A percentile compares a stretch with the other conserved stretches of the same genome.
These are phyloP conservation scores for Apteryx mantelli DNA, from an alignment of 2,113 vertebrate species.

Conservation along the genomic window DNA sequence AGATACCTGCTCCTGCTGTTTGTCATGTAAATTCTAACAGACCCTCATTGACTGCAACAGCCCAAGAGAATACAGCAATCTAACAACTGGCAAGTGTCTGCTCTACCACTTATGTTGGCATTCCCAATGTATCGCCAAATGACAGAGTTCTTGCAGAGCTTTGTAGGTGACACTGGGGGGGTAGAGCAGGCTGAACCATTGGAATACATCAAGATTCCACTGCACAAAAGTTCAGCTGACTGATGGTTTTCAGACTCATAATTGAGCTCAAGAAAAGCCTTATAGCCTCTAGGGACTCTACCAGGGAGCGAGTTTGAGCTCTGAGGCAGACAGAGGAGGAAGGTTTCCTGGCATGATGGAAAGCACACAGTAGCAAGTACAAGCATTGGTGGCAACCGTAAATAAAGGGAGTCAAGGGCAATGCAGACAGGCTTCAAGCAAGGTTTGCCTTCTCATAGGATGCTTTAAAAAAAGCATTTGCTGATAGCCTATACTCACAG, in stretches of 20 bases:
- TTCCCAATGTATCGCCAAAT: not conserved
- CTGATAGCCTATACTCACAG: accelerated
- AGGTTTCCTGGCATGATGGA: not conserved
- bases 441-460: accelerated
- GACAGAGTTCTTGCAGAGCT: not conserved
- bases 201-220: not conserved
- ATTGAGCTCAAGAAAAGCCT: not conserved
- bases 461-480: not conserved
- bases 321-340: not conserved
- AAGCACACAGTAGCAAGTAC: not conserved
- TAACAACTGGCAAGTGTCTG: not conserved
- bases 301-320: not conserved
- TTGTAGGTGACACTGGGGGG: not conserved
- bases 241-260: accelerated
- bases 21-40: not conserved
- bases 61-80: not conserved
- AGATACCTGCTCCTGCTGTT: too few relatives aligned
- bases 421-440: not conserved
- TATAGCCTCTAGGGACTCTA: not conserved
- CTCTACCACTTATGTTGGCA: not conserved
- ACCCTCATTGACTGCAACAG: not conserved
- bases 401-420: not conserved
- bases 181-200: not conserved
- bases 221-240: not conserved
- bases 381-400: not conserved